phyloP scores from a whole-genome alignment of 2,797 vertebrate genomes.

The Lycodopsis pacificus region DNA sequence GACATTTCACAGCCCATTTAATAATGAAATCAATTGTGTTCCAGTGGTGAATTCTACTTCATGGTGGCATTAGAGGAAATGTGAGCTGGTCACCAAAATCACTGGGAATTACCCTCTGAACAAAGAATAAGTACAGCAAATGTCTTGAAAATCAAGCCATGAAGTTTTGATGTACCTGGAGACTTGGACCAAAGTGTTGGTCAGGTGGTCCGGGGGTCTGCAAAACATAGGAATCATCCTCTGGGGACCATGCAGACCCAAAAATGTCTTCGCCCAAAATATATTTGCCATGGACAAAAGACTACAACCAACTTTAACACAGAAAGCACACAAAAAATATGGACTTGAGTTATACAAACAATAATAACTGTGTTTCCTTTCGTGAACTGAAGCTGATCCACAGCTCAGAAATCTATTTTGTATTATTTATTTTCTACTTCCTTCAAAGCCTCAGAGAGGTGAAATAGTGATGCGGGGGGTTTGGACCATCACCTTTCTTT shows the following conservation, averaged over 20 bases:
- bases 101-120: background rate
- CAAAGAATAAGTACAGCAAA: background rate
- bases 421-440: conserved; percentile 34
- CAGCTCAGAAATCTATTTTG: conserved; percentile 52
- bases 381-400: background rate
- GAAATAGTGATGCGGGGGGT: conserved; percentile 8
- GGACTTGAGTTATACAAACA: background rate
- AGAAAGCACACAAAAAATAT: background rate
- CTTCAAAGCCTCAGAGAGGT: conserved; percentile 34
- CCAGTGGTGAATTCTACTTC: background rate
- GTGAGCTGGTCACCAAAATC: background rate
- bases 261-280: background rate
- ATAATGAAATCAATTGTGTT: background rate
- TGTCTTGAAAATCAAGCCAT: background rate
- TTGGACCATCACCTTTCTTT: conserved; percentile 16
- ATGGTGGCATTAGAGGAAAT: background rate
- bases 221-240: background rate
- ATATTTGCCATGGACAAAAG: background rate
- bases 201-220: background rate
- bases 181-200: background rate
- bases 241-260: background rate
- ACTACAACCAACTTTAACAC: background rate
- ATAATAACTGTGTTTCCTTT: background rate
- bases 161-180: background rate
- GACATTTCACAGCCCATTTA: background rate